These are phyloP conservation scores for Fregetta grallaria DNA, from an alignment of 2,113 vertebrate genomes.

Conservation along the genomic window DNA sequence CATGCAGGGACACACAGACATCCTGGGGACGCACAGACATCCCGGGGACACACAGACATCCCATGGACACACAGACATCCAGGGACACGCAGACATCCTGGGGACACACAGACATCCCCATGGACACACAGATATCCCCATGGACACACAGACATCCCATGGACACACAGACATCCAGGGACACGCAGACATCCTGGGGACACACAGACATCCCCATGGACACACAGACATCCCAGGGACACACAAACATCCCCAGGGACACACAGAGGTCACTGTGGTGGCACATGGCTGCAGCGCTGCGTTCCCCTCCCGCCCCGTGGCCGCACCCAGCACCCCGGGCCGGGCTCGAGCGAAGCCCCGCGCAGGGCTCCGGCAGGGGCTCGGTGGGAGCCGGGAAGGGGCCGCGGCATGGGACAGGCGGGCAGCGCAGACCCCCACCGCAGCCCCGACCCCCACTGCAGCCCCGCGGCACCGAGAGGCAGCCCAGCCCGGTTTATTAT, in stretches of 20 bases:
- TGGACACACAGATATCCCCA: accelerated
- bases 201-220: accelerated
- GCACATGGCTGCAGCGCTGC: accelerated
- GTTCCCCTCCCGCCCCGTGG: neutral
- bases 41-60: neutral
- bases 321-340: neutral
- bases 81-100: neutral
- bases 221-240: neutral
- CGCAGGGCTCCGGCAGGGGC: accelerated
- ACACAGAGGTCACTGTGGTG: accelerated
- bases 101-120: neutral
- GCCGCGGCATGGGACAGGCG: accelerated
- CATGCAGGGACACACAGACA: neutral
- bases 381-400: neutral
- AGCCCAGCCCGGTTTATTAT: neutral
- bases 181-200: neutral
- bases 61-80: neutral
- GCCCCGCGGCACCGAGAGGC: neutral
- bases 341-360: neutral
- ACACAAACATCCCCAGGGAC: too few relatives aligned
- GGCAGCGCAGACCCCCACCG: neutral
- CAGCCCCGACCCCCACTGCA: neutral
- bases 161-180: neutral
- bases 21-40: too few relatives aligned
- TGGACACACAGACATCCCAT: neutral